Percentiles rank a stretch among this genome's conserved stretches.
Conservation (phyloP, 1,140 invertebrate species). For the Eciton burchellii region DNA sequence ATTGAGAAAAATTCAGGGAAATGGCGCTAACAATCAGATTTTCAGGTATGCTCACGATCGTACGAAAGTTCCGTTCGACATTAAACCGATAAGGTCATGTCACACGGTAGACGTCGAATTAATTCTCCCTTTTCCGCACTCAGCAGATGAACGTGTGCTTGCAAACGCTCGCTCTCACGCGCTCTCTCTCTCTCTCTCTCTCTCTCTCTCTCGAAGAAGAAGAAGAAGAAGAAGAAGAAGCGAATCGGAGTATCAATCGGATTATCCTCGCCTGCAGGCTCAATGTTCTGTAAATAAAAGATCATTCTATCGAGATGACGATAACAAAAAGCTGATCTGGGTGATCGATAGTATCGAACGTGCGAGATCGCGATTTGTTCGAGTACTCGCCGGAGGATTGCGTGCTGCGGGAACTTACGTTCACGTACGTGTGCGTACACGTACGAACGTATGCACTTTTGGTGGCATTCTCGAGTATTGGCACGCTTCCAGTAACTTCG, state of each 20-base stretch:
- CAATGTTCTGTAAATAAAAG: too few relatives aligned
- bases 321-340: neutral
- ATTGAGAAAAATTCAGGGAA: conserved; percentile 11
- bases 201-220: too few relatives aligned
- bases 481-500: conserved; percentile 62
- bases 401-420: neutral
- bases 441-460: conserved; percentile 3
- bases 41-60: too few relatives aligned
- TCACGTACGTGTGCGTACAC: too few relatives aligned
- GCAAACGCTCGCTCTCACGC: too few relatives aligned
- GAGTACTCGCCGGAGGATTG: neutral
- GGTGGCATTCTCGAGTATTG: conserved; percentile 42
- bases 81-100: neutral
- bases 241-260: too few relatives aligned
- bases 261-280: too few relatives aligned
- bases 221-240: too few relatives aligned
- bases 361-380: neutral
- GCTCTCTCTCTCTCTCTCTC: too few relatives aligned
- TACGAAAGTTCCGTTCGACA: neutral
- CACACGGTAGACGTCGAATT: neutral
- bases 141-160: too few relatives aligned
- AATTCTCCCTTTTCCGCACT: too few relatives aligned
- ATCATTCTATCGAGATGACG: neutral
- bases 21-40: too few relatives aligned
- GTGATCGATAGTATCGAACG: neutral